phyloP scores from a whole-genome alignment of 2,888 invertebrate species.

The Cosmia trapezina region DNA sequence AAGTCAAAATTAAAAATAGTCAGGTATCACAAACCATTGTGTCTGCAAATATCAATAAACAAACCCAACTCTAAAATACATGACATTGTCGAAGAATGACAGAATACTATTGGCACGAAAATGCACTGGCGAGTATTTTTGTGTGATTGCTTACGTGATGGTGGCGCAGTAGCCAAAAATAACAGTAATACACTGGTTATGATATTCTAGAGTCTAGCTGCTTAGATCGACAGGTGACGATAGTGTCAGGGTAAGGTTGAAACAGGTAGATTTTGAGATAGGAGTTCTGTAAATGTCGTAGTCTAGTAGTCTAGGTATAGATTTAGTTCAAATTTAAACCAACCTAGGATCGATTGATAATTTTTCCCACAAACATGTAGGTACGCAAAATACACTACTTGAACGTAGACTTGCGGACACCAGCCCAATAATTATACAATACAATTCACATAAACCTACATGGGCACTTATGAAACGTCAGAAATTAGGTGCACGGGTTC shows the following conservation, averaged over 20 bases:
- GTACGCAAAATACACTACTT: too few species aligned
- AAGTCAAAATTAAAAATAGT: too few species aligned
- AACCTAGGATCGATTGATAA: too few species aligned
- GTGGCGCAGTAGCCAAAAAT: conserved; percentile 53
- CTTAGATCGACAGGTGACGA: conserved; percentile 20
- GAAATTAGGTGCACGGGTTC: too few species aligned
- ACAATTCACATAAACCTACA: too few species aligned
- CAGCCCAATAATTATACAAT: too few species aligned
- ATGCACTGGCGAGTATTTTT: conserved; percentile 57
- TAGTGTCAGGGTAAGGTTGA: conserved; percentile 17
- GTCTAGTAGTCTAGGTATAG: too few species aligned
- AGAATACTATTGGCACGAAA: conserved; percentile 46
- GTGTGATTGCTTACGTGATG: conserved; percentile 29
- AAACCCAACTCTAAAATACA: conserved; percentile 31
- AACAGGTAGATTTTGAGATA: conserved; percentile 7
- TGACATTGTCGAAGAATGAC: conserved; percentile 52
- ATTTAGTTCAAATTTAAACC: too few species aligned
- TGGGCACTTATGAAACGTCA: background rate
- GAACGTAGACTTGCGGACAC: too few species aligned
- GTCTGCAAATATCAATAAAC: conserved; percentile 11
- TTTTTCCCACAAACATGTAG: too few species aligned
- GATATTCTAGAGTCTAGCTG: conserved; percentile 41
- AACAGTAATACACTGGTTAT: conserved; percentile 40
- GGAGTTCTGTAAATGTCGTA: background rate
- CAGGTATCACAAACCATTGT: conserved; percentile 14